Evolutionary conservation across 2,797 vertebrate species (phyloP).

Genomic region (Stomatorhinus walkeri): DNA sequence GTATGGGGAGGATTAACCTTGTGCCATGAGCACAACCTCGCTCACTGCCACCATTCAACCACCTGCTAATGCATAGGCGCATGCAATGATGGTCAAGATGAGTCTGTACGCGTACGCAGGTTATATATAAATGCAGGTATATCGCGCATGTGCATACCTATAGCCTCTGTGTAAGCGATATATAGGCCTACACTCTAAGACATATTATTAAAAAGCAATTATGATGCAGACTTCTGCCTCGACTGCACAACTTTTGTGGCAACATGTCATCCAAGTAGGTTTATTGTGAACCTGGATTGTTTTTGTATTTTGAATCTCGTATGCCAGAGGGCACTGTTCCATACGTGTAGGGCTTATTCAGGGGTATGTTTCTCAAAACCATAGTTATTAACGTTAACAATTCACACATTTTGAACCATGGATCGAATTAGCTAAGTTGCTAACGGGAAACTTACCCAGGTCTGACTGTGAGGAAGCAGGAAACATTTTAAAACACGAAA

Average conservation of each 20-base stretch:
- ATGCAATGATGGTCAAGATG: not conserved
- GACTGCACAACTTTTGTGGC: not conserved
- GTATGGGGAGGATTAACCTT: conserved; percentile 35
- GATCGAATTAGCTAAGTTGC: not conserved
- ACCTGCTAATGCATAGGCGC: not conserved
- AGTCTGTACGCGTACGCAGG: not conserved
- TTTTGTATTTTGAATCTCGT: not conserved
- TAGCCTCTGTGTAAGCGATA: not conserved
- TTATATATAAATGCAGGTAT: not conserved
- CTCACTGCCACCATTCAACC: conserved; percentile 9
- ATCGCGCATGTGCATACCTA: not conserved
- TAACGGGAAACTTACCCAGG: not conserved
- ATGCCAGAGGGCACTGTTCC: not conserved
- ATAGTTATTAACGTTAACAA: not conserved
- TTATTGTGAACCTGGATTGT: not conserved
- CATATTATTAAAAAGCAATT: not conserved
- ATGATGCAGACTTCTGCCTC: not conserved
- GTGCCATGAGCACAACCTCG: conserved; percentile 30
- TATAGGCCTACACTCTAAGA: not conserved
- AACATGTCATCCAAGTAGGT: not conserved
- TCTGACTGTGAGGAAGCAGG: not conserved
- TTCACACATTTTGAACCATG: not conserved
- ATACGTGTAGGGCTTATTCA: not conserved
- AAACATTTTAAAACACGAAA: not conserved
- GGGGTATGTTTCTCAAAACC: not conserved